These are phyloP conservation scores for Hassar affinis DNA, from an alignment of 2,113 vertebrate genomes.

Conservation along the genomic window DNA sequence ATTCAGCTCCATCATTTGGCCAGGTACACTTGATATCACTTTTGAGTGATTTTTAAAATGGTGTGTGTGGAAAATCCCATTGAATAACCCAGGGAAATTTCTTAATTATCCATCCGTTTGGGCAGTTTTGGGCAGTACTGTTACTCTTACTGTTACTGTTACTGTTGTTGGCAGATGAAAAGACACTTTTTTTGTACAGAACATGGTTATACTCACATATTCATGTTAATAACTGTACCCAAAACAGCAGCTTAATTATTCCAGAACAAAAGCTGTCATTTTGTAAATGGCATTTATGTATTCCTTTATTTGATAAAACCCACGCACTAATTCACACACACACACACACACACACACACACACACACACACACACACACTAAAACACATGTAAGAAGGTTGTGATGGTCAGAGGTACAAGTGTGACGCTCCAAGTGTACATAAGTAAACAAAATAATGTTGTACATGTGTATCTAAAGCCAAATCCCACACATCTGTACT, in stretches of 20 bases:
- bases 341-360: background rate
- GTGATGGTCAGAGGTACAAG: slow-evolving; percentile 57
- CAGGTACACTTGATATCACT: slow-evolving; percentile 51
- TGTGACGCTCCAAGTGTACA: slow-evolving; percentile 46
- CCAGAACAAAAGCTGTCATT: slow-evolving; percentile 39
- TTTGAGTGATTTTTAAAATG: slow-evolving; percentile 4
- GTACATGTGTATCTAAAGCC: slow-evolving; percentile 51
- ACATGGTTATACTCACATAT: background rate
- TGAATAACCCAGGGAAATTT: slow-evolving; percentile 1
- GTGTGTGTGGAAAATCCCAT: slow-evolving; percentile 30
- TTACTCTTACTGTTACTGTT: slow-evolving; percentile 33
- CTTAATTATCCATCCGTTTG: background rate
- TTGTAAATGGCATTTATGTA: slow-evolving; percentile 38
- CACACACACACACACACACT: background rate
- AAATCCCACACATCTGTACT: slow-evolving; percentile 42
- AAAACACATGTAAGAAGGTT: slow-evolving; percentile 5
- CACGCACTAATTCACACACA: background rate
- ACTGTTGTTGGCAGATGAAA: background rate
- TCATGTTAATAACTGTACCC: slow-evolving; percentile 11
- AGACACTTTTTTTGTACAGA: slow-evolving; percentile 30
- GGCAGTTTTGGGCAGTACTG: background rate
- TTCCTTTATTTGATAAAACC: slow-evolving; percentile 9
- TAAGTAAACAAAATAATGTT: slow-evolving; percentile 44
- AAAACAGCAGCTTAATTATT: slow-evolving; percentile 33
- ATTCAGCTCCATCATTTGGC: slow-evolving; percentile 53